Evolutionary conservation across 2,888 invertebrate species (phyloP).

Genomic region (Gerris lacustris): DNA sequence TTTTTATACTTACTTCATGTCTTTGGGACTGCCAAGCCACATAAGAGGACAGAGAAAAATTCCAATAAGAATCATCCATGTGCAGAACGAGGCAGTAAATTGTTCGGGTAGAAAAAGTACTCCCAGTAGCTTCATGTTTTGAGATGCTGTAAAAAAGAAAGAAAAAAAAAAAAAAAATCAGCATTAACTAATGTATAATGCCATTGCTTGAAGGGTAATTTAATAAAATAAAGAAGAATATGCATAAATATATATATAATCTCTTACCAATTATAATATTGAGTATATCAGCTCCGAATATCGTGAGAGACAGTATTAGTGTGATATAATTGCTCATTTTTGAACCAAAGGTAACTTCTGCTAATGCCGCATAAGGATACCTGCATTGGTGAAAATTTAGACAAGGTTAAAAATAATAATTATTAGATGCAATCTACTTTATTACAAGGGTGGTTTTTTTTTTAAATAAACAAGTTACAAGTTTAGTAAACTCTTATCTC

Average conservation of each 20-base stretch:
- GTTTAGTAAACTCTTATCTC: too few species aligned
- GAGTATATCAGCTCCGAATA: constrained; percentile 66
- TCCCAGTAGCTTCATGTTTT: constrained; percentile 66
- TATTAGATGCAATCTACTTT: neutral
- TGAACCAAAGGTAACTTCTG: constrained; percentile 61
- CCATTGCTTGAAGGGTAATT: neutral
- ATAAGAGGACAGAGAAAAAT: constrained; percentile 61
- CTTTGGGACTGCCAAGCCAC: constrained; percentile 83
- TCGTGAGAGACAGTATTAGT: constrained; percentile 56
- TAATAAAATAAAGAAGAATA: too few species aligned
- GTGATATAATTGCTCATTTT: constrained; percentile 50
- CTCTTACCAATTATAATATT: constrained; percentile 61
- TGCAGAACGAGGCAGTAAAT: constrained; percentile 62
- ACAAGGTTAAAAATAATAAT: constrained; percentile 19
- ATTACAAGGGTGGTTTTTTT: neutral
- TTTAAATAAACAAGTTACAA: neutral
- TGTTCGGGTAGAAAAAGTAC: constrained; percentile 51
- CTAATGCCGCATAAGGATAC: constrained; percentile 73
- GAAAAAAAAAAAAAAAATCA: constrained; percentile 10
- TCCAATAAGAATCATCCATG: constrained; percentile 68
- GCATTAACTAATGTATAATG: neutral
- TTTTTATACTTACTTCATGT: constrained; percentile 61
- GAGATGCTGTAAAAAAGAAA: constrained; percentile 47
- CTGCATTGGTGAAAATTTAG: constrained; percentile 37
- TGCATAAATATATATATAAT: too few species aligned